Conservation (phyloP, 2,888 invertebrate species). For the Cistogaster globosa region DNA sequence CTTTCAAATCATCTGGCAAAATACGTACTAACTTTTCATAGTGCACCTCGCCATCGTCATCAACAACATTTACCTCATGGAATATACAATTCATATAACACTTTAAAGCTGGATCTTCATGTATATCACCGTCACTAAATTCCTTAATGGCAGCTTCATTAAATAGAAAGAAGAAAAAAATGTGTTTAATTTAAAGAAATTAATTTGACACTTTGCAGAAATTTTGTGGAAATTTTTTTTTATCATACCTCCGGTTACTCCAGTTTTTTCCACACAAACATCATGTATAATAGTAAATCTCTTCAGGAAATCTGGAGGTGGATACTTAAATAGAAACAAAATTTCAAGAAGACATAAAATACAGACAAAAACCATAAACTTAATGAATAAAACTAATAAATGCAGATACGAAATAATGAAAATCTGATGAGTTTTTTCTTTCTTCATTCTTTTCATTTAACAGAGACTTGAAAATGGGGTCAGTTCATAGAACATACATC, state of each 20-base stretch:
- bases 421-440: background rate
- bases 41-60: conserved; percentile 77
- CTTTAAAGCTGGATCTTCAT: conserved; percentile 77
- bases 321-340: conserved; percentile 73
- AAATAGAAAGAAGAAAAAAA: no score
- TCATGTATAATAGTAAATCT: conserved; percentile 74
- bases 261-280: conserved; percentile 75
- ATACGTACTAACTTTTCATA: conserved; percentile 75
- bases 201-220: background rate
- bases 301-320: conserved; percentile 75
- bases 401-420: conserved; percentile 50
- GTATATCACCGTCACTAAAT: conserved; percentile 78
- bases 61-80: conserved; percentile 75
- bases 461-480: no score
- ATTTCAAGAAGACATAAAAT: conserved; percentile 45
- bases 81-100: conserved; percentile 79
- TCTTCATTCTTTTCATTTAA: background rate
- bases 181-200: background rate
- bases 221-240: background rate
- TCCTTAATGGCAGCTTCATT: conserved; percentile 74
- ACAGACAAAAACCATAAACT: conserved; percentile 39
- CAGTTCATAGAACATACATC: conserved; percentile 1
- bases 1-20: conserved; percentile 74
- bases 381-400: conserved; percentile 56
- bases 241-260: conserved; percentile 61